These are phyloP conservation scores for Oegoconia quadripuncta DNA, from an alignment of 2,888 invertebrate genomes.

Conservation along the genomic window DNA sequence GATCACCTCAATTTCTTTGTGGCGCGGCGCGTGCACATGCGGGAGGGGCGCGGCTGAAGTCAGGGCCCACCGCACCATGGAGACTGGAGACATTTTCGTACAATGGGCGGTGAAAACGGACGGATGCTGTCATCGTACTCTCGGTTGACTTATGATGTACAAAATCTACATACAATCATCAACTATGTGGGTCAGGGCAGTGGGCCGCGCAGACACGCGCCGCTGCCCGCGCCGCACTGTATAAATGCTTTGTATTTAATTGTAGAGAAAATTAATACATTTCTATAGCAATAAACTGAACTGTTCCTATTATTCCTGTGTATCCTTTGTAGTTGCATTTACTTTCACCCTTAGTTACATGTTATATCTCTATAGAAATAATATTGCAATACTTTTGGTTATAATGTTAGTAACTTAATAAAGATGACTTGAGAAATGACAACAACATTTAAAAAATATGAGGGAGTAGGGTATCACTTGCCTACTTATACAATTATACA, in stretches of 20 bases:
- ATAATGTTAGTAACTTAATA: too few relatives aligned
- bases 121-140: slow-evolving; percentile 67
- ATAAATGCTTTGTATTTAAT: slow-evolving; percentile 13
- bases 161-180: slow-evolving; percentile 77
- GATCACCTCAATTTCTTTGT: slow-evolving; percentile 67
- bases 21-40: slow-evolving; percentile 31
- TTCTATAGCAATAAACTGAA: background rate
- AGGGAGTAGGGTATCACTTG: too few relatives aligned
- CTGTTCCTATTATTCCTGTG: too few relatives aligned
- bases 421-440: too few relatives aligned
- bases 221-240: slow-evolving; percentile 22
- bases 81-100: slow-evolving; percentile 30
- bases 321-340: too few relatives aligned
- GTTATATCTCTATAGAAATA: too few relatives aligned
- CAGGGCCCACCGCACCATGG: slow-evolving; percentile 22
- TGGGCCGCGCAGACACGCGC: slow-evolving; percentile 55
- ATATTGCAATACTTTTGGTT: too few relatives aligned
- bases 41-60: slow-evolving; percentile 37
- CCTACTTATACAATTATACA: background rate
- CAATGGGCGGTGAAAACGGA: slow-evolving; percentile 66
- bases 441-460: too few relatives aligned
- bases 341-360: too few relatives aligned
- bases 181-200: slow-evolving; percentile 70
- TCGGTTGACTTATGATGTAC: slow-evolving; percentile 67
- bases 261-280: slow-evolving; percentile 11